phyloP scores from a whole-genome alignment of 2,797 vertebrate genomes.

The Eulemur mongoz region DNA sequence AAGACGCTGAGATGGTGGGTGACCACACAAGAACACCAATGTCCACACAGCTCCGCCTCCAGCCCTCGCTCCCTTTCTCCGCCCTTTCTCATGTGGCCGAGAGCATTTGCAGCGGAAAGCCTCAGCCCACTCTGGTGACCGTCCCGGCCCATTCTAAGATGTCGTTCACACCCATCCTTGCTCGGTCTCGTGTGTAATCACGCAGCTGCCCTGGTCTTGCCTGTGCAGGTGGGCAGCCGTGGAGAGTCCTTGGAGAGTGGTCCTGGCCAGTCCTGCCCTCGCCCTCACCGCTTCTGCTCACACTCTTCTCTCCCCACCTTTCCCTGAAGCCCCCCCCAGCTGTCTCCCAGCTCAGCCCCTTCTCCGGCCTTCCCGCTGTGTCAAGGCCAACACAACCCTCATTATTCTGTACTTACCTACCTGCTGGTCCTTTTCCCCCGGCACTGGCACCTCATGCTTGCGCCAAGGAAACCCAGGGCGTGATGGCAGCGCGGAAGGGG shows the following conservation, averaged over 20 bases:
- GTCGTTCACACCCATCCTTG: no score
- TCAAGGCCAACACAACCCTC: neutral
- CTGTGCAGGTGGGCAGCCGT: accelerated
- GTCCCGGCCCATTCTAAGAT: accelerated
- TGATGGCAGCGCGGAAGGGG: neutral
- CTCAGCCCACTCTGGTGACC: neutral
- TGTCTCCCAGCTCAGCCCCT: neutral
- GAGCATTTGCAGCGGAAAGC: no score
- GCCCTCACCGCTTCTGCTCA: neutral
- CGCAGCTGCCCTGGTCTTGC: neutral
- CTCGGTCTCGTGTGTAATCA: neutral
- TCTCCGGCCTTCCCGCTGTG: neutral
- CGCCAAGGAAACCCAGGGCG: neutral
- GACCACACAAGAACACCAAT: neutral
- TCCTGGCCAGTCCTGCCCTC: neutral
- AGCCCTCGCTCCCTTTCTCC: neutral
- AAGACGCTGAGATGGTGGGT: neutral
- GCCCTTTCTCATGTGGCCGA: accelerated
- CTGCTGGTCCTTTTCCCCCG: neutral
- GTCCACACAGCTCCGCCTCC: neutral
- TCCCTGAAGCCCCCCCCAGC: neutral
- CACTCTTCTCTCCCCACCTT: neutral
- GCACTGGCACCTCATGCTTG: no score
- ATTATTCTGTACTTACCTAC: neutral
- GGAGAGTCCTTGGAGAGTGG: neutral